A percentile compares a stretch with the other conserved stretches of the same genome.
Evolutionary conservation across 2,113 vertebrate species (phyloP).

Genomic region (Beaufortia kweichowensis): DNA sequence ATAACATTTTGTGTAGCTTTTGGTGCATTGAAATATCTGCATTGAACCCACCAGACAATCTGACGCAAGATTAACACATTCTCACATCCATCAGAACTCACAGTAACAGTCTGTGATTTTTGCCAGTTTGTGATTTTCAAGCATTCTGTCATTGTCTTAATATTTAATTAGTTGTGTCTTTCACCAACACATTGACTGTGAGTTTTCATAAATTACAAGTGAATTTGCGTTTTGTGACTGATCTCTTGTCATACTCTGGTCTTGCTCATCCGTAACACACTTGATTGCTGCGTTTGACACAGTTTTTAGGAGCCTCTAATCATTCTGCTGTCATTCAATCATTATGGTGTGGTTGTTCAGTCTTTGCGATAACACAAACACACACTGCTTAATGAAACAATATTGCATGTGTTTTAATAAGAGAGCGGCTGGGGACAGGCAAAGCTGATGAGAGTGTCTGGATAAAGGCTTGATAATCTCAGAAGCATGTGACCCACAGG

Average conservation of each 20-base stretch:
- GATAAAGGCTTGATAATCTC: slow-evolving; percentile 48
- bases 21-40: no score
- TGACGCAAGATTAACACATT: not conserved
- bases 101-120: not conserved
- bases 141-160: not conserved
- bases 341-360: not conserved
- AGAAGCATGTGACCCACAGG: slow-evolving; percentile 50
- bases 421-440: slow-evolving; percentile 38
- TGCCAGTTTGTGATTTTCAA: not conserved
- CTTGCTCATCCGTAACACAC: not conserved
- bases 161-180: not conserved
- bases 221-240: not conserved
- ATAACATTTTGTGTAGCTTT: no score
- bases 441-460: slow-evolving; percentile 40
- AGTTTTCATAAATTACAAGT: not conserved
- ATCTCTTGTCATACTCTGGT: not conserved
- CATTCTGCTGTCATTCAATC: not conserved
- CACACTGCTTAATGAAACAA: slow-evolving; percentile 11
- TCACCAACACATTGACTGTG: not conserved
- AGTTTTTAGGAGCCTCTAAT: not conserved
- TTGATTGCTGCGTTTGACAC: not conserved
- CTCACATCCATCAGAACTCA: not conserved
- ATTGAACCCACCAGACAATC: no score
- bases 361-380: not conserved
- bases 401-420: slow-evolving; percentile 31